These are phyloP conservation scores for Thryonomys swinderianus DNA, from an alignment of 2,113 vertebrate genomes.

Conservation along the genomic window DNA sequence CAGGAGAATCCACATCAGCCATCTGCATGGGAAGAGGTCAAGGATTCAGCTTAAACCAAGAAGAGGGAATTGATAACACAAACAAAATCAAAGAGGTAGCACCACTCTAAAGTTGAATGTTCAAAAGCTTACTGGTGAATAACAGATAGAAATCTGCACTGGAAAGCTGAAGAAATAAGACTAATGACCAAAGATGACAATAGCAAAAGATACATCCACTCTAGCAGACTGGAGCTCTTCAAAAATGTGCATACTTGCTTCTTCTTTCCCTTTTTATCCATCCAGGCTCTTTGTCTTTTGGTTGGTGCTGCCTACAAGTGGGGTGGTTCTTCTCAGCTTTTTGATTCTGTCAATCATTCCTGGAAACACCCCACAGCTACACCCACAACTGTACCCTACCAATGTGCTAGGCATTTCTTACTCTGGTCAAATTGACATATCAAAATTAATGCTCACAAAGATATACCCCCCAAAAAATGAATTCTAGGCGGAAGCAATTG, in stretches of 20 bases:
- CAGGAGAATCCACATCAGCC: not conserved
- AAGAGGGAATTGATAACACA: not conserved
- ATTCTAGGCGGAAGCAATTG: not conserved
- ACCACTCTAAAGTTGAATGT: not conserved
- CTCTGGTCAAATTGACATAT: not conserved
- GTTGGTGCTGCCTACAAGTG: not conserved
- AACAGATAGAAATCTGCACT: not conserved
- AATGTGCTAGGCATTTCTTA: not conserved
- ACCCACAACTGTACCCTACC: not conserved
- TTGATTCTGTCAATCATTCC: not conserved
- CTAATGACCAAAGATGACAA: not conserved
- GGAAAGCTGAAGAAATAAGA: not conserved
- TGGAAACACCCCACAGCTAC: not conserved
- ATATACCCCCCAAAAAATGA: constrained; percentile 13
- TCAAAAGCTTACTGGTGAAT: not conserved
- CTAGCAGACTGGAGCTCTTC: not conserved
- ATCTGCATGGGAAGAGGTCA: not conserved
- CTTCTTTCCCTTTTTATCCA: not conserved
- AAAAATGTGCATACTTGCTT: not conserved
- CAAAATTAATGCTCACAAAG: not conserved
- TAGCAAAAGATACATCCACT: not conserved
- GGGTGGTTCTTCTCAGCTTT: not conserved
- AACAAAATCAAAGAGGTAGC: not conserved
- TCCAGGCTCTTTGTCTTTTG: not conserved
- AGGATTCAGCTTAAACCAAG: not conserved